Conservation (phyloP, 2,888 invertebrate genomes). For the Thera obeliscata region DNA sequence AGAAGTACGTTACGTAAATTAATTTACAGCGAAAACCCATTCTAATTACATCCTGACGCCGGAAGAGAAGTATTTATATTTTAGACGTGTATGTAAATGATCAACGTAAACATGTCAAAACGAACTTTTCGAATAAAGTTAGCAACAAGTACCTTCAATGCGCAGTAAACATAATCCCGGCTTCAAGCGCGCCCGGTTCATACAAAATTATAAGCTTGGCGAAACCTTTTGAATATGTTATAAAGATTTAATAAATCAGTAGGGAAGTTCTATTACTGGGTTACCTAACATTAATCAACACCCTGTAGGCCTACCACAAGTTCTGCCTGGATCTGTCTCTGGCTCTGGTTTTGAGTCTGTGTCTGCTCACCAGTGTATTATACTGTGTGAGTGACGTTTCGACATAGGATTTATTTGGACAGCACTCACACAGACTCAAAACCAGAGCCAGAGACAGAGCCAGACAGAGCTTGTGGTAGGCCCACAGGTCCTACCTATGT, state of each 20-base stretch:
- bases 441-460: too few relatives aligned
- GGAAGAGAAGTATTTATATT: not conserved
- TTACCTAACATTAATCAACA: too few relatives aligned
- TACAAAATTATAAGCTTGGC: constrained; percentile 7
- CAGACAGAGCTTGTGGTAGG: too few relatives aligned
- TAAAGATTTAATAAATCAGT: not conserved
- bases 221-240: constrained; percentile 4
- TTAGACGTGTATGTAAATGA: constrained; percentile 8
- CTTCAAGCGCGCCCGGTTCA: constrained; percentile 8
- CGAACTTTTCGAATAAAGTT: constrained; percentile 18
- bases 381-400: too few relatives aligned
- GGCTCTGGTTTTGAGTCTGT: too few relatives aligned
- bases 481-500: too few relatives aligned
- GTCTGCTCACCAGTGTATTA: too few relatives aligned
- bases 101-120: constrained; percentile 13
- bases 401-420: too few relatives aligned
- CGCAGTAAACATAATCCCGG: constrained; percentile 10
- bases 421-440: too few relatives aligned
- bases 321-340: too few relatives aligned
- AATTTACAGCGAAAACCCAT: not conserved
- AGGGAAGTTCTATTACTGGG: too few relatives aligned
- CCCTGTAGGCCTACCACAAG: too few relatives aligned
- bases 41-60: not conserved
- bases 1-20: not conserved
- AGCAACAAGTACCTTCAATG: constrained; percentile 13